Conservation (phyloP, 2,888 invertebrate genomes). For the Phortica magna region DNA sequence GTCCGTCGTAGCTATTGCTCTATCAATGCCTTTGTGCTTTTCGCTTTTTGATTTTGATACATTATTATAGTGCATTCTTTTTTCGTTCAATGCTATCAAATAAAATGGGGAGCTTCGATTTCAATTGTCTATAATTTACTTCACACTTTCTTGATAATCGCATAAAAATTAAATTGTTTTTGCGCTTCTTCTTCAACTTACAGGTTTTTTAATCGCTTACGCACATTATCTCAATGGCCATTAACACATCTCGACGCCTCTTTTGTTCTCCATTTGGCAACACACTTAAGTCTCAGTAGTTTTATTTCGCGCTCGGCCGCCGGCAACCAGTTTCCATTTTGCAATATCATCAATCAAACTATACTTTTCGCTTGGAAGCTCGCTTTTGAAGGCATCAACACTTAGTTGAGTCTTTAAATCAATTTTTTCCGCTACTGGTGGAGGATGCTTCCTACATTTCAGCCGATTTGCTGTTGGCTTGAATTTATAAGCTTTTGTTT, state of each 20-base stretch:
- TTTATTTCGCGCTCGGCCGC: too few species aligned
- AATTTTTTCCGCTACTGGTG: conserved; percentile 52
- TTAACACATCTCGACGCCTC: conserved; percentile 62
- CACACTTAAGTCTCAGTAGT: too few species aligned
- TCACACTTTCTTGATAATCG: conserved; percentile 67
- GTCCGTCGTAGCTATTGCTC: conserved; percentile 46
- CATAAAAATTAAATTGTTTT: conserved; percentile 45
- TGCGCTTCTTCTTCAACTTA: neutral
- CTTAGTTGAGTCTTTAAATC: neutral
- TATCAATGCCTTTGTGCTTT: conserved; percentile 50
- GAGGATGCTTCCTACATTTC: neutral
- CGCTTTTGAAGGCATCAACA: neutral
- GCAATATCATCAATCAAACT: conserved; percentile 61
- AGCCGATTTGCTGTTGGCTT: neutral
- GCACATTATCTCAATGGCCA: conserved; percentile 59
- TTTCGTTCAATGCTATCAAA: conserved; percentile 46
- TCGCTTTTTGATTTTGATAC: conserved; percentile 49
- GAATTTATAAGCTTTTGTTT: neutral
- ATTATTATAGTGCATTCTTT: conserved; percentile 47
- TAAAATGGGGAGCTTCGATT: conserved; percentile 48
- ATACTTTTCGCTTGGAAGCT: conserved; percentile 13
- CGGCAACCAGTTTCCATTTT: conserved; percentile 31
- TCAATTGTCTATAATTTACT: conserved; percentile 61
- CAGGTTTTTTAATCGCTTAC: conserved; percentile 47
- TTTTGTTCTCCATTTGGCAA: conserved; percentile 39